A percentile compares a stretch with the other conserved stretches of the same genome.
phyloP scores from a whole-genome alignment of 2,888 invertebrate genomes.

The Papilio elwesi region DNA sequence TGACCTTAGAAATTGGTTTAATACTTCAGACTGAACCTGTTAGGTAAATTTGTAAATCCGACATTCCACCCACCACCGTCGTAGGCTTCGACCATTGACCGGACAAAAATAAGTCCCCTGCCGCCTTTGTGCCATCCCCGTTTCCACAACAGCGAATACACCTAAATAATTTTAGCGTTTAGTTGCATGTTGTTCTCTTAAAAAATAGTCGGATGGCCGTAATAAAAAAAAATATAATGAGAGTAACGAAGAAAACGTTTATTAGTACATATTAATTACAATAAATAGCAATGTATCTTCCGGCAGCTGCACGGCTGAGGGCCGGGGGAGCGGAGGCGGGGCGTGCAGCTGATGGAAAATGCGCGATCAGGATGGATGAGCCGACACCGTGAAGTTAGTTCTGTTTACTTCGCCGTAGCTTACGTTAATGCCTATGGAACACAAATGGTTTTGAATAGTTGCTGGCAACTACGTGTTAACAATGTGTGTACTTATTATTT shows the following conservation, averaged over 20 bases:
- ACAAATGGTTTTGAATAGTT: constrained; percentile 34
- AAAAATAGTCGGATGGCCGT: neutral
- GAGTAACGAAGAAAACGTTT: constrained; percentile 48
- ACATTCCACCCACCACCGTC: no score
- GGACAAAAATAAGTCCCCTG: no score
- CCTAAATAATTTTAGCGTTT: no score
- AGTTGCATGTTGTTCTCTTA: no score
- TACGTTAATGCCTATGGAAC: constrained; percentile 64
- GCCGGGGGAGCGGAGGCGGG: constrained; percentile 47
- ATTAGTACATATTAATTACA: constrained; percentile 59
- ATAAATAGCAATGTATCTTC: constrained; percentile 71
- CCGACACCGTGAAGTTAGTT: constrained; percentile 73
- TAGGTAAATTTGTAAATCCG: no score
- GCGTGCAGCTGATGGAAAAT: constrained; percentile 82
- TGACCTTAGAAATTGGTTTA: no score
- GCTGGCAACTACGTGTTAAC: neutral
- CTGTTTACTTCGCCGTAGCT: constrained; percentile 54
- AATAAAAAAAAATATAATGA: constrained; percentile 15
- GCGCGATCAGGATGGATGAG: constrained; percentile 66
- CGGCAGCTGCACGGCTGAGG: constrained; percentile 74
- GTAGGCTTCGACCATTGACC: no score
- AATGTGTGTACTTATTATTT: neutral
- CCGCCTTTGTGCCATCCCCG: no score
- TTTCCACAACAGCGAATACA: no score
- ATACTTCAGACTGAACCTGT: no score